Evolutionary conservation across 2,888 invertebrate species (phyloP), one percentile per base, ranked within the genome.

Genomic region (Megaustenia siamemsis): DNA sequence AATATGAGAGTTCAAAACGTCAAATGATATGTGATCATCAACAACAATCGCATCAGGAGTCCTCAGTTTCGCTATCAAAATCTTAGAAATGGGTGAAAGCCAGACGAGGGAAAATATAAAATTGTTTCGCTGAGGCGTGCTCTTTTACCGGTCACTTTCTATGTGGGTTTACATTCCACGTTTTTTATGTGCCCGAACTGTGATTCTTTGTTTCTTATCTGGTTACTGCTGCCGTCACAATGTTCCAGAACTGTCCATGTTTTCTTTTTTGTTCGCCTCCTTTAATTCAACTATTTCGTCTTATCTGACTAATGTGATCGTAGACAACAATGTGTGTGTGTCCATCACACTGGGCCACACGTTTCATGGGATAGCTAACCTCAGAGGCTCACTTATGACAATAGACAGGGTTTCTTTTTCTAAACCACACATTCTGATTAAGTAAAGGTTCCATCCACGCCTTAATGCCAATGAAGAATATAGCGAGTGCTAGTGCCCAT

Each of bases 1-100:
- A 76, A 83, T 68, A 75, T 66, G 83, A 83, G 76, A 76, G 68
- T 63, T 83, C 76, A 77, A 83, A 83, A 63, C 83, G 83, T 83
- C 83, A 77, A 68, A 68, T 28, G 77, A 77, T 76, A 68, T 53
- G 63, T 40, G 68, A 77, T 73, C 69, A 69, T 56, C 82, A 82
- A 71, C 82, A 49, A 28, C 12, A 40, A 60, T 53, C 82, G 80
- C 80, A 80, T 68, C 56, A 69, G 80, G 69, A 45, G 38, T 21
- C 35, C 80, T 38, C 80, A 68, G 69, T 66, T 68, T 79, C 66
- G 45, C 49, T 63, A 79, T 79, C 79, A 40, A 79, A 79, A 79
- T 63, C 66, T 60, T 45, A 32, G 79, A 66, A n/a, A 43, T 43
- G 45, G 35, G 82, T n/a, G 43, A 71, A 56, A 56, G 3, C 53